These are phyloP conservation scores for Macrotis lagotis DNA, from an alignment of 2,113 vertebrate genomes.

Conservation along the genomic window DNA sequence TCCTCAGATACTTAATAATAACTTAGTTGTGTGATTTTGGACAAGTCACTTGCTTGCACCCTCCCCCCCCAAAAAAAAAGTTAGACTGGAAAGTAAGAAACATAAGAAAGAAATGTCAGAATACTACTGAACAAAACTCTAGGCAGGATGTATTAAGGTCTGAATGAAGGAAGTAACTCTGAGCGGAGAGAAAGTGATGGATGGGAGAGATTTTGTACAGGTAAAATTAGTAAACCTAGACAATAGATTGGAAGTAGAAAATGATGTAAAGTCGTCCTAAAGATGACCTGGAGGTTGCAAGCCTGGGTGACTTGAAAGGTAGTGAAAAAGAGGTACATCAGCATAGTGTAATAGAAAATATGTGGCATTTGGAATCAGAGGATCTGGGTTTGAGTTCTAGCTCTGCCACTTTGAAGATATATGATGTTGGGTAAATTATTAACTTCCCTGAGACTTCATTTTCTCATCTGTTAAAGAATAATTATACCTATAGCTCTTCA, in stretches of 20 bases:
- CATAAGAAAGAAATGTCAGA: not conserved
- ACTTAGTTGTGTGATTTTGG: too few species aligned
- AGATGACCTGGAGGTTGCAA: not conserved
- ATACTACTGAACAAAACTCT: not conserved
- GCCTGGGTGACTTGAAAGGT: not conserved
- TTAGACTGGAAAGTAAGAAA: not conserved
- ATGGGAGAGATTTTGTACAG: not conserved
- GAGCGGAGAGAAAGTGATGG: not conserved
- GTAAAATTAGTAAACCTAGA: not conserved
- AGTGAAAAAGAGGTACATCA: not conserved
- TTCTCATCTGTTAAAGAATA: not conserved
- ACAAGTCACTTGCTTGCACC: too few species aligned
- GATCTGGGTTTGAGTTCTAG: not conserved
- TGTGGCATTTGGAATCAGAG: not conserved
- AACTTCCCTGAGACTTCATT: not conserved
- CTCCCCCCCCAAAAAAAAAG: too few species aligned
- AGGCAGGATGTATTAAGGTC: not conserved
- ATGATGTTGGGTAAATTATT: not conserved
- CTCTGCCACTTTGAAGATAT: not conserved
- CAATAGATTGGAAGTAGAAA: not conserved
- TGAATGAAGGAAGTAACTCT: not conserved
- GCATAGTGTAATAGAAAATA: not conserved
- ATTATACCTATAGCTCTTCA: not conserved
- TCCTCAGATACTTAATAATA: too few species aligned
- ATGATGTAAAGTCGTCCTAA: not conserved